phyloP scores from a whole-genome alignment of 2,113 vertebrate species.

The Jaculus jaculus region DNA sequence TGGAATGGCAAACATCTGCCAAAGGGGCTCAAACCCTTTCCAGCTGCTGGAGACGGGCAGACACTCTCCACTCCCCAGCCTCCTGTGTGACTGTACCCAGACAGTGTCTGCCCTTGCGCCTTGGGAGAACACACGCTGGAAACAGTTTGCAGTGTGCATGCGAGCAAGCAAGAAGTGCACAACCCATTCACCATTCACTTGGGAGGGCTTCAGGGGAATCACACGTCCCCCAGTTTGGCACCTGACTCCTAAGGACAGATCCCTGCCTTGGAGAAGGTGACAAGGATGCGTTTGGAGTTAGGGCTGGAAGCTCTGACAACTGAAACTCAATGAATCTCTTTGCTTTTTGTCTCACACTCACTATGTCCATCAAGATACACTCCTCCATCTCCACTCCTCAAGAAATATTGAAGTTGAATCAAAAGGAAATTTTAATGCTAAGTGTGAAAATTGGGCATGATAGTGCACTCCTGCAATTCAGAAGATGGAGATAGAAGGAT shows the following conservation, averaged over 20 bases:
- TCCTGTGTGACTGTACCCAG: background rate
- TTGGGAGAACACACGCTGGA: background rate
- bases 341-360: background rate
- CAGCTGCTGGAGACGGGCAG: constrained; percentile 85
- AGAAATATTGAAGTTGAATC: background rate
- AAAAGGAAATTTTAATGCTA: background rate
- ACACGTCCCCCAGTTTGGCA: background rate
- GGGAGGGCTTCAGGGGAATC: background rate
- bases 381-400: background rate
- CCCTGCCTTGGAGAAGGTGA: background rate
- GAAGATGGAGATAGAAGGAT: too few relatives aligned
- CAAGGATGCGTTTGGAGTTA: background rate
- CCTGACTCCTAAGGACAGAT: background rate
- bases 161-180: background rate
- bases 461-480: too few relatives aligned
- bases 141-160: background rate
- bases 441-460: background rate
- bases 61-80: constrained; percentile 64
- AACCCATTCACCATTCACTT: background rate
- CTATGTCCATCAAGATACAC: background rate
- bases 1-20: constrained; percentile 87
- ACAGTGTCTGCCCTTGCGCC: background rate
- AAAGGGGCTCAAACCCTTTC: constrained; percentile 81
- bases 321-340: background rate
- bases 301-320: background rate